Base-by-base conservation (phyloP, 2,797 vertebrate species). In the Mionectes olivaceus region DNA sequence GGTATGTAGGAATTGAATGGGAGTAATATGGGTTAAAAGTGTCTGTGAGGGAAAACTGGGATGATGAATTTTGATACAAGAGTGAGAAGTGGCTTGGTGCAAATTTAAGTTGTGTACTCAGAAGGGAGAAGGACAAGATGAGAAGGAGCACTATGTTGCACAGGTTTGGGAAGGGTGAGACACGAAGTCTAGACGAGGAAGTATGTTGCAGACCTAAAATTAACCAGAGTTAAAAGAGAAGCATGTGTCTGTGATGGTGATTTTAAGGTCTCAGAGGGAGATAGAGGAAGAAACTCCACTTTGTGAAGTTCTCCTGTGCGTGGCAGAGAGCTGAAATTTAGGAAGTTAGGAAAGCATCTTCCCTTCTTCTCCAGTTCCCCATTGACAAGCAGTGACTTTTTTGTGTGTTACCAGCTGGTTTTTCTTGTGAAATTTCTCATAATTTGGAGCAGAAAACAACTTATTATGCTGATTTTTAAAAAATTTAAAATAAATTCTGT, bases 171-270 rank as follows among this genome's bases (percentile, higher is more conserved):
- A 93, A 92, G 57, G 65, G 76, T 87, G 80, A 90, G 87, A 88
- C 73, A 59, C n/a, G 50, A 91, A 91, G 91, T 90, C 94, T 96
- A 95, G 94, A 94, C 67, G 1, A 90, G 88, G 43, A 96, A 84
- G 55, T 82, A 89, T 93, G 85, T 73, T 93, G 41, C 33, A 73
- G 73, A 59, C 77, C 87, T 95, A 94, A 96, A 95, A 95, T 94
- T 88, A 96, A 91, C 77, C 49, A 3, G 83, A 83, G 63, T 71
- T 93, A 86, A 74, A 92, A 83, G 86, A 69, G 46, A 85, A 50
- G 57, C 91, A 52, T 94, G 65, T 91, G 90, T 89, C 39, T 55
- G 65, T 91, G 74, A 25, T 32, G 44, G 39, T 39, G 61, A 91
- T 75, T 69, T 74, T 53, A 57, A 83, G 14, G 55, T 59, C 55